These are phyloP conservation scores for Arenaria interpres DNA, from an alignment of 2,113 vertebrate species.

Conservation along the genomic window DNA sequence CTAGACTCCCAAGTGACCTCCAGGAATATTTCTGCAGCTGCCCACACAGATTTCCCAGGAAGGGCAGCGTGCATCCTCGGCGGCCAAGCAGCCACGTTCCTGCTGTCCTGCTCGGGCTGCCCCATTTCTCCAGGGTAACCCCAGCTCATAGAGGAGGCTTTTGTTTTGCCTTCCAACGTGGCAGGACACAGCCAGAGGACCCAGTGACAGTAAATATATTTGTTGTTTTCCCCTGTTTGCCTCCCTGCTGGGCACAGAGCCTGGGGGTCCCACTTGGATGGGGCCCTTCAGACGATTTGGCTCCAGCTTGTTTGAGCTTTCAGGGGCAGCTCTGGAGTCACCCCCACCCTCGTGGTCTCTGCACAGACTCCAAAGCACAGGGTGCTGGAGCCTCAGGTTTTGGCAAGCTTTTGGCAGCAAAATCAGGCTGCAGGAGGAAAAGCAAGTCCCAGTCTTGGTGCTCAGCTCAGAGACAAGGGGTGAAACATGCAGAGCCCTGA, in stretches of 20 bases:
- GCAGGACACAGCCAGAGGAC: accelerated
- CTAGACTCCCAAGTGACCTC: conserved; percentile 6
- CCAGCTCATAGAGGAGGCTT: not conserved
- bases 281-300: not conserved
- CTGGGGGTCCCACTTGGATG: not conserved
- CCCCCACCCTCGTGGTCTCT: not conserved
- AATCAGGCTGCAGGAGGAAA: not conserved
- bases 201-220: not conserved
- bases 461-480: not conserved
- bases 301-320: not conserved
- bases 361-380: accelerated
- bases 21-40: not conserved
- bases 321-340: not conserved
- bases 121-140: not conserved
- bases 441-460: not conserved
- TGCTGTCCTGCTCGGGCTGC: not conserved
- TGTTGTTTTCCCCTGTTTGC: not conserved
- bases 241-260: not conserved
- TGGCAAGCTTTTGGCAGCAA: not conserved
- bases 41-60: conserved; percentile 21
- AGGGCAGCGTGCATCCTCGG: not conserved
- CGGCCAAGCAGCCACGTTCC: not conserved
- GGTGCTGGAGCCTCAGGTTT: not conserved
- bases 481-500: not conserved
- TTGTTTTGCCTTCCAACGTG: not conserved